Evolutionary conservation across 1,140 invertebrate genomes (phyloP), one percentile per base, ranked within the genome.

Genomic region (Drosophila sucinea): DNA sequence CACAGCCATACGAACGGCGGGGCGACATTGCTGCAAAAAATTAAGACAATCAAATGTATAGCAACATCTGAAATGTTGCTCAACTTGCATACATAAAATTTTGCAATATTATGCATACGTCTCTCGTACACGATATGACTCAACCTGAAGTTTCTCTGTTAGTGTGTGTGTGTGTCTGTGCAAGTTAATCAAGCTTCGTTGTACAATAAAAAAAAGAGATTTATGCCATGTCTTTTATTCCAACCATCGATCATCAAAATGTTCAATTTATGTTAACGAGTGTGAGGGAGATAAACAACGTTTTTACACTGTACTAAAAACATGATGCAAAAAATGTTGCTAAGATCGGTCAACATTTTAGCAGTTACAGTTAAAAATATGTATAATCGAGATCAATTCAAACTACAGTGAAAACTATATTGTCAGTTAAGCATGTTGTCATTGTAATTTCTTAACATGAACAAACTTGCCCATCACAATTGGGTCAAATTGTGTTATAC

Each of bases 191-290:
- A 60, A 65, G 41, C 44, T 40, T 25, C 55, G 38, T 41, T 47
- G 4, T 57, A 32, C 35, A 32, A 29, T 61, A 30, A 56, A 25
- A 30, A 56, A 25, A 47, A 25, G 35, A 58, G 76, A 83, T 68
- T 79, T 81, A 73, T 82, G 76, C 55, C 70, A 68, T 56, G 60
- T 78, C 55, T 81, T 73, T 41, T 55, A 65, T 58, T 38, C 64
- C 67, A 80, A 51, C 38, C 73, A 89, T 89, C 84, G 84, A 89
- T 89, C 84, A 89, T 89, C 75, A 60, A 71, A 67, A 73, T 73
- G 71, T 68, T 60, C 17, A 74, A 83, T 77, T 77, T 73, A 74
- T 76, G 70, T 67, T 61, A 44, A 38, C 55, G 32, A 69, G 40
- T 61, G 41, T 38, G 60, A 61, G 33, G 44, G 58, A 51, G 38